A percentile compares a stretch with the other conserved stretches of the same genome.
Evolutionary conservation across 2,888 invertebrate species (phyloP).

Genomic region (Himalopsyche kuldschensis): DNA sequence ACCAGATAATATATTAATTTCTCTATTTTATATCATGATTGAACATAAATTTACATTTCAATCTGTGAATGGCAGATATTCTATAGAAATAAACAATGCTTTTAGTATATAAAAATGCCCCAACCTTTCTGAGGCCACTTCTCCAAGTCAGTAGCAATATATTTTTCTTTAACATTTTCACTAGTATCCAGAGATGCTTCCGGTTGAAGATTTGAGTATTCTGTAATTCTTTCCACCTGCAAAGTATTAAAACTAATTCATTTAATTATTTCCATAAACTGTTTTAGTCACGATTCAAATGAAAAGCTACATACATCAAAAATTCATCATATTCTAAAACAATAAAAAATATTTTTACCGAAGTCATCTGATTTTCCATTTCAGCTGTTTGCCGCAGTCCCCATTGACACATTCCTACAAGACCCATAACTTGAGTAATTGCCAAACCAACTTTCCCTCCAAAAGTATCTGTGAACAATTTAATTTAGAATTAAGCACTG

Average conservation of each 20-base stretch:
- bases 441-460: constrained; percentile 73
- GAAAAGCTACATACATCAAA: too few relatives aligned
- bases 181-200: constrained; percentile 61
- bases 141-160: constrained; percentile 49
- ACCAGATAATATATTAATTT: too few relatives aligned
- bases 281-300: too few relatives aligned
- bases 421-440: constrained; percentile 70
- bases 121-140: constrained; percentile 54
- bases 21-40: neutral
- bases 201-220: constrained; percentile 72
- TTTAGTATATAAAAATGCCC: neutral
- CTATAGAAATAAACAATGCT: too few relatives aligned
- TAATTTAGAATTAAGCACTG: neutral
- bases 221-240: constrained; percentile 74
- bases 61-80: neutral
- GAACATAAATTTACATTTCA: neutral
- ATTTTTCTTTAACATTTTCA: constrained; percentile 49
- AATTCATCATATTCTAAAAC: neutral
- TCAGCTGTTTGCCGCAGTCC: constrained; percentile 87
- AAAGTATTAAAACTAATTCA: neutral
- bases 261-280: neutral
- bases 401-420: constrained; percentile 78
- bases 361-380: constrained; percentile 78
- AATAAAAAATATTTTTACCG: constrained; percentile 54
- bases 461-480: constrained; percentile 47